Evolutionary conservation across 2,797 vertebrate species (phyloP), one percentile per base, ranked within the genome.

Genomic region (Myotis daubentonii): DNA sequence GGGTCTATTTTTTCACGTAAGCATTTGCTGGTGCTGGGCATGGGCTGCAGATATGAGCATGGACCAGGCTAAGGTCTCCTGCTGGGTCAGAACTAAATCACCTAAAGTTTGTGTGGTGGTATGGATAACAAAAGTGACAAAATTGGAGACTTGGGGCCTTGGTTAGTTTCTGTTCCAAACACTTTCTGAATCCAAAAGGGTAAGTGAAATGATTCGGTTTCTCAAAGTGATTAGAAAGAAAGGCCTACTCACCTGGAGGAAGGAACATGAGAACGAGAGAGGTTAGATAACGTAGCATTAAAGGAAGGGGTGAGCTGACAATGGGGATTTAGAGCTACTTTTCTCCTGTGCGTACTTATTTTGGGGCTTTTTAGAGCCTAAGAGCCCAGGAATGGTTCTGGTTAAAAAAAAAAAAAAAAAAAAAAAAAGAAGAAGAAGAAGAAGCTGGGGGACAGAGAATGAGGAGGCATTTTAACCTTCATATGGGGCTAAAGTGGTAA

Each of bases 191-290:
- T 53, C 3, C 20, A 23, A 84, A 57, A 70, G 28, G 9, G 23
- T 0, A 0, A 75, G 4, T 44, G 12, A 51, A 70, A 44, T 41
- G 23, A 36, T 6, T 8, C 6, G 11, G 7, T 41, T 8, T 62
- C 41, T 82, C 20, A 17, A 3, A 51, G n/a, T 47, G 36, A 16
- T 57, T 71, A 75, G 25, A 23, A 74, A 33, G 23, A 55, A 81
- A 86, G 30, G 0, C 5, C 30, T 16, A 33, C n/a, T 19, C 15
- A 44, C 1, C 17, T 65, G 5, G 11, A 25, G 33, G 38, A 87
- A 53, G 23, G 19, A 55, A 66, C 3, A 0, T 15, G n/a, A 74
- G 17, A 23, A 17, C 1, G 49, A 19, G 36, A 65, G 9, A 66
- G 16, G 2, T 8, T 49, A 36, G 19, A 13, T 3, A 44, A 36